Conservation (phyloP, 2,888 invertebrate genomes). For the Smittia aterrima region DNA sequence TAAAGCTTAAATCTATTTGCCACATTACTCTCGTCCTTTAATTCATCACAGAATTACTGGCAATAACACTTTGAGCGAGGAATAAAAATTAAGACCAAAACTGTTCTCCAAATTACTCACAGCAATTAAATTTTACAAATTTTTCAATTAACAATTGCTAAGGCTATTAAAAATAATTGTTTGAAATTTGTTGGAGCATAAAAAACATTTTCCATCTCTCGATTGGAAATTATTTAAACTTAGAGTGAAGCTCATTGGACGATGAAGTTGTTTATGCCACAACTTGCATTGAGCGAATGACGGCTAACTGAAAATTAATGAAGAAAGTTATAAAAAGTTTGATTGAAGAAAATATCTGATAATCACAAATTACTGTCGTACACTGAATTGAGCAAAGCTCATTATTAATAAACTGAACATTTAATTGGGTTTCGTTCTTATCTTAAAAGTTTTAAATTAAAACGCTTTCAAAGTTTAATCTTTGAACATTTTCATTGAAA, state of each 20-base stretch:
- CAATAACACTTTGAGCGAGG: not conserved
- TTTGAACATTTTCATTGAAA: too few relatives aligned
- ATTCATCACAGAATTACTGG: slow-evolving; percentile 1
- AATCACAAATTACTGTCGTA: too few relatives aligned
- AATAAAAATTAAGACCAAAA: not conserved
- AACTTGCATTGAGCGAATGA: too few relatives aligned
- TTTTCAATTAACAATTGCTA: slow-evolving; percentile 40
- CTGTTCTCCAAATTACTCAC: slow-evolving; percentile 27
- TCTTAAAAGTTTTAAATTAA: too few relatives aligned
- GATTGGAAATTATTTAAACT: not conserved
- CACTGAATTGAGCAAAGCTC: too few relatives aligned
- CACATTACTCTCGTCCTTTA: not conserved
- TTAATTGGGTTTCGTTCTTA: too few relatives aligned
- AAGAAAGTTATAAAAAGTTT: too few relatives aligned
- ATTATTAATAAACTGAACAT: too few relatives aligned
- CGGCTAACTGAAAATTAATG: too few relatives aligned
- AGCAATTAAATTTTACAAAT: slow-evolving; percentile 41
- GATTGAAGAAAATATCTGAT: too few relatives aligned
- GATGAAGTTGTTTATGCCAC: not conserved
- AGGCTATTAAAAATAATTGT: slow-evolving; percentile 38
- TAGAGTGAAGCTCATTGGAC: not conserved
- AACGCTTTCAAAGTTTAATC: too few relatives aligned
- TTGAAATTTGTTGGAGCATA: slow-evolving; percentile 33
- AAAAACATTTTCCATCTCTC: slow-evolving; percentile 14
- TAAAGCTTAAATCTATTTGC: slow-evolving; percentile 9